Evolutionary conservation across 2,113 vertebrate genomes (phyloP).

Genomic region (Anolis carolinensis): DNA sequence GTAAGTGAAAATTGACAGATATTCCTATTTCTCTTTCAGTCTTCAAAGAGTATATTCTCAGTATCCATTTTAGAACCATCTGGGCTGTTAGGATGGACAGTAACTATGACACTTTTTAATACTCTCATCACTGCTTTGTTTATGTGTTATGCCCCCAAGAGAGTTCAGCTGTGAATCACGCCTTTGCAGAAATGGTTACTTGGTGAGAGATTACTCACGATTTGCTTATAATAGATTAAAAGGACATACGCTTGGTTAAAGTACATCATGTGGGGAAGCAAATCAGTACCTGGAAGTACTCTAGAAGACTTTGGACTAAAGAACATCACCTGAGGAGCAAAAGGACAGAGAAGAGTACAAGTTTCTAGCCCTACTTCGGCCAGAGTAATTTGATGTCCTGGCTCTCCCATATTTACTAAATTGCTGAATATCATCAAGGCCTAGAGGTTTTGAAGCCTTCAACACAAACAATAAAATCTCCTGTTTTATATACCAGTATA

Average conservation of each 20-base stretch:
- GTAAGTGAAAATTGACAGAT: conserved; percentile 72
- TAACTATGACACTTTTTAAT: background rate
- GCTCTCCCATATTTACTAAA: background rate
- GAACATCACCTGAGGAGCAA: background rate
- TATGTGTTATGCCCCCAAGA: background rate
- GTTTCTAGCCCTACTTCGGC: background rate
- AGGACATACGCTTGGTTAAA: background rate
- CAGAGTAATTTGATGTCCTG: background rate
- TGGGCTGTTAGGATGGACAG: background rate
- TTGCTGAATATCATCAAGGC: background rate
- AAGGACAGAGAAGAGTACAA: background rate
- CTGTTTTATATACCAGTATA: no score
- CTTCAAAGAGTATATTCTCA: background rate
- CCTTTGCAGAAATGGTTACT: background rate
- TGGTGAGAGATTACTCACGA: background rate
- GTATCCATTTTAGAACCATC: background rate
- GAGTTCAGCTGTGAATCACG: background rate
- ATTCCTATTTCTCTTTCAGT: background rate
- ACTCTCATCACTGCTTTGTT: background rate
- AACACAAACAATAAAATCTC: background rate
- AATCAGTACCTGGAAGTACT: no score
- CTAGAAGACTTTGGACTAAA: background rate
- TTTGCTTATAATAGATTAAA: background rate
- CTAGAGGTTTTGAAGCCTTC: background rate
- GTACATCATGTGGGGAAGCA: no score